Evolutionary conservation across 2,113 vertebrate genomes (phyloP), one percentile per base, ranked within the genome.

Genomic region (Pavo muticus): DNA sequence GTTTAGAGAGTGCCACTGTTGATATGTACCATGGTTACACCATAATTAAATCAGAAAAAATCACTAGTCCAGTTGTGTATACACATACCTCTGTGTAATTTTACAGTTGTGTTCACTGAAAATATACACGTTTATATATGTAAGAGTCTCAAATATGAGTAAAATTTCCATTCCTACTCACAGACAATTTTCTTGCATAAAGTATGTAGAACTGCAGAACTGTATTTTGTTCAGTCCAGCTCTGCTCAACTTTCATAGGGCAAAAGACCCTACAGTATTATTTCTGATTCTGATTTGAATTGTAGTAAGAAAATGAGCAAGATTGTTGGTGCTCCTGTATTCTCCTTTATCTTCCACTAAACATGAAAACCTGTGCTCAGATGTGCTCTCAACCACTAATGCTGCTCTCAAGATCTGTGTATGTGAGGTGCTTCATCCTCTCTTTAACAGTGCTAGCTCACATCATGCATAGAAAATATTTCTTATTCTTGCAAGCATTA

Each of bases 201-300:
- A 78, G 67, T 4, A 5, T n/a, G 25, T 44, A 42, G 71, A 87
- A 61, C 40, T 37, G 8, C 37, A 23, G 37, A 63, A 2, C 14
- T 64, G 14, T 42, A 11, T 40, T 85, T 63, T 73, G 37, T 40
- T 72, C 35, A n/a, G 37, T 77, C 27, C 84, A 64, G 4, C 39
- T 42, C 61, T 80, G 50, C 37, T 73, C 76, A 67, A 42, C 39
- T 44, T 74, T 13, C 37, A 15, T 19, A 86, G n/a, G 20, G 45
- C 0, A 3, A 81, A 23, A 81, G 35, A 39, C 9, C 27, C 56
- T 4, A 9, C 0, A 0, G 47, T 42, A 21, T 24, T 59, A n/a
- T 52, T 70, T 50, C 44, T 74, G 40, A 40, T 61, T 61, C 61
- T 56, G 57, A 67, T 45, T 77, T 29, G 24, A 71, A 89, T 77